These are phyloP conservation scores for Pseudobourletiella spinata DNA, from an alignment of 1,140 invertebrate species.

Conservation along the genomic window DNA sequence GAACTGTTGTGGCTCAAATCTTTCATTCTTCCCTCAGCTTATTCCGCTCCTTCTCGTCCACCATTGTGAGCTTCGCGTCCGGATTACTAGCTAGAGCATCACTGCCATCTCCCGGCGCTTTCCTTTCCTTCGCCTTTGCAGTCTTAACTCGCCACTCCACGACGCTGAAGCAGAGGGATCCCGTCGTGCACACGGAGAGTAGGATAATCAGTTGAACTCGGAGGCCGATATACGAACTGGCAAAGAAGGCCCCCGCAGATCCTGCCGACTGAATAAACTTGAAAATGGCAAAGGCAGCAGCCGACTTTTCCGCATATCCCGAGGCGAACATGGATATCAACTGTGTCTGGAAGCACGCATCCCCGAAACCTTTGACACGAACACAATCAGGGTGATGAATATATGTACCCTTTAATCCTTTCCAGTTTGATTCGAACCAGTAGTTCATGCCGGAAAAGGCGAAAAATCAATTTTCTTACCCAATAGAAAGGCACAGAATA, in stretches of 20 bases:
- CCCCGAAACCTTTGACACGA: slow-evolving; percentile 22
- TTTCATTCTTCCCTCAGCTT: too few relatives aligned
- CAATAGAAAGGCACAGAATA: slow-evolving; percentile 26
- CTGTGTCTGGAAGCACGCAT: slow-evolving; percentile 33
- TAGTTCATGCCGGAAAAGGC: neutral
- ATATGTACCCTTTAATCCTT: neutral
- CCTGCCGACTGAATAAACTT: slow-evolving; percentile 33
- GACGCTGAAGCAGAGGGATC: neutral
- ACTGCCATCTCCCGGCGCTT: too few relatives aligned
- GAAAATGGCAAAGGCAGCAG: slow-evolving; percentile 33
- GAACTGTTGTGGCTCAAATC: too few relatives aligned
- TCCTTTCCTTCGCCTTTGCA: neutral
- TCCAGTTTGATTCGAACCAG: neutral
- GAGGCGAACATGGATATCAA: slow-evolving; percentile 32
- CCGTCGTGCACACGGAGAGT: neutral
- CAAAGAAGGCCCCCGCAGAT: slow-evolving; percentile 29
- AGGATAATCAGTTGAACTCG: slow-evolving; percentile 25
- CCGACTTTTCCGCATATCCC: slow-evolving; percentile 33
- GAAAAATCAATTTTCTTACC: slow-evolving; percentile 10
- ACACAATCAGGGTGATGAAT: neutral
- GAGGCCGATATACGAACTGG: slow-evolving; percentile 23
- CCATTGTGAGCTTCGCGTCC: too few relatives aligned
- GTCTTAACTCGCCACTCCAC: neutral
- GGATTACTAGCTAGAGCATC: too few relatives aligned
- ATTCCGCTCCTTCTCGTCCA: too few relatives aligned